Evolutionary conservation across 2,888 invertebrate genomes (phyloP).

Genomic region (Galeopsomyia nigrocyanea): DNA sequence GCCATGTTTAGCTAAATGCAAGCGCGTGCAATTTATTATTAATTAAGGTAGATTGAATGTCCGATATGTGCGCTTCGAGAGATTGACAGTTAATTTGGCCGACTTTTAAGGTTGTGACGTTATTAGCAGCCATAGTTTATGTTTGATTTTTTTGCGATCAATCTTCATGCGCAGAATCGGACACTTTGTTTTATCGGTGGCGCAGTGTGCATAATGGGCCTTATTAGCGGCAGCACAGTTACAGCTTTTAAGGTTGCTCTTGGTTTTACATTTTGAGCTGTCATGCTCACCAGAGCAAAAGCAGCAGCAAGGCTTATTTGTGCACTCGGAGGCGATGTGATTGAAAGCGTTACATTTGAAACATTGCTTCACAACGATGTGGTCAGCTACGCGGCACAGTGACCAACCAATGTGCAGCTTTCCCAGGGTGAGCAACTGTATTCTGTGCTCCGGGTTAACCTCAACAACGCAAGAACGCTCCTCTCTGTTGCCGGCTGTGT

Average conservation of each 20-base stretch:
- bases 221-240: background rate
- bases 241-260: background rate
- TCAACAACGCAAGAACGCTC: background rate
- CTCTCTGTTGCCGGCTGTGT: background rate
- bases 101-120: background rate
- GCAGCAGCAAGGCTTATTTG: background rate
- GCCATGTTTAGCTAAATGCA: background rate
- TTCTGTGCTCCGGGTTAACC: background rate
- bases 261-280: background rate
- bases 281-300: background rate
- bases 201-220: background rate
- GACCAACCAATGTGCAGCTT: background rate
- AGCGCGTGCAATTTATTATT: background rate
- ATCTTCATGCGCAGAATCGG: slow-evolving; percentile 5
- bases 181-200: background rate
- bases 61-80: background rate
- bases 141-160: background rate
- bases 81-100: slow-evolving; percentile 1
- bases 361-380: background rate
- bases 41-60: background rate
- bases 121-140: background rate
- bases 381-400: background rate
- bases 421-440: too few species aligned
- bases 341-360: slow-evolving; percentile 7
- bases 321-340: background rate